Conservation (phyloP, 2,888 invertebrate genomes). For the Peribatodes rhomboidaria region DNA sequence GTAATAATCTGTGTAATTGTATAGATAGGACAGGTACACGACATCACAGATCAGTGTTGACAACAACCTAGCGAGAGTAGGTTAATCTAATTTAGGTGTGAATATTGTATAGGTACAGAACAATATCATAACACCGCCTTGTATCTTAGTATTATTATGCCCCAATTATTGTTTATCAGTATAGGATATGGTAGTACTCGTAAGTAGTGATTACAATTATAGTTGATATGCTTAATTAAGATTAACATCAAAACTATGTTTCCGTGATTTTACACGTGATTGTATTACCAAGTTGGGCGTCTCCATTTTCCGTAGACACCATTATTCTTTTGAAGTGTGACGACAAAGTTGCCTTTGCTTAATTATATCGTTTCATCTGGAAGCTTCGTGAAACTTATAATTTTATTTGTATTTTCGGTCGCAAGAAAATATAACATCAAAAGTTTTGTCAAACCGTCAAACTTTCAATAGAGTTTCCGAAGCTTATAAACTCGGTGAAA, state of each 20-base stretch:
- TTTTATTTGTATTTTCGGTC: conserved; percentile 48
- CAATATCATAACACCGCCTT: conserved; percentile 1
- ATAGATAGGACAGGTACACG: too few relatives aligned
- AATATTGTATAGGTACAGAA: neutral
- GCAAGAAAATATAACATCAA: conserved; percentile 56
- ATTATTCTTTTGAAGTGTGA: conserved; percentile 16
- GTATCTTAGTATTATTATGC: neutral
- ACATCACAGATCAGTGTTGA: neutral
- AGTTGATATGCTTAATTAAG: conserved; percentile 4
- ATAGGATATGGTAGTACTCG: too few relatives aligned
- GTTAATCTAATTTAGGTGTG: neutral
- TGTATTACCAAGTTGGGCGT: neutral
- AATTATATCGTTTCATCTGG: conserved; percentile 43
- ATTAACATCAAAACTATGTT: neutral
- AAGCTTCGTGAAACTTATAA: conserved; percentile 37
- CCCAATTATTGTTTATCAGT: conserved; percentile 1
- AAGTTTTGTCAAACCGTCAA: conserved; percentile 55
- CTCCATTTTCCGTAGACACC: neutral
- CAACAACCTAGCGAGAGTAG: neutral
- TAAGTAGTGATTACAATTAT: neutral
- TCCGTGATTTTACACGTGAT: neutral
- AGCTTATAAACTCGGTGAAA: conserved; percentile 56
- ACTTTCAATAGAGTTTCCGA: conserved; percentile 58
- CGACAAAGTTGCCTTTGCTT: conserved; percentile 18
- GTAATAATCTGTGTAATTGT: too few relatives aligned